Conservation (phyloP, 2,797 vertebrate genomes). For the Acipenser ruthenus region DNA sequence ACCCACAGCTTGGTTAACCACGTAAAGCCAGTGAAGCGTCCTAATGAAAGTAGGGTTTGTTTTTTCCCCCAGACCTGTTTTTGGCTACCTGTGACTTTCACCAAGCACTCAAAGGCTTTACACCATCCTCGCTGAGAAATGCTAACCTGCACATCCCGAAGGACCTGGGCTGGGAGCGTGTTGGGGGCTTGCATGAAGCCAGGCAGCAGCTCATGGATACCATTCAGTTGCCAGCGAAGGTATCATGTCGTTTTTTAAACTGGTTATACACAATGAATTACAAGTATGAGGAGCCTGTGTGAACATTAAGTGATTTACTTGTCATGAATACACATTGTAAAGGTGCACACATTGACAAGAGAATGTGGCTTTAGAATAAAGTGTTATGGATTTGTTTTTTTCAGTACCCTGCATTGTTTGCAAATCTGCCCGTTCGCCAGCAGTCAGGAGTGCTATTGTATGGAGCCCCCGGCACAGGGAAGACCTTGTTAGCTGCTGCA, state of each 20-base stretch:
- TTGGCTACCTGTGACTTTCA: constrained; percentile 70
- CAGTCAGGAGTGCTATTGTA: constrained; percentile 83
- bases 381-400: constrained; percentile 26
- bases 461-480: constrained; percentile 93
- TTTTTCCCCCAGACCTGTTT: constrained; percentile 48
- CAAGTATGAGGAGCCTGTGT: background rate
- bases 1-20: background rate
- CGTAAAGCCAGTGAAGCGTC: background rate
- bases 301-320: background rate
- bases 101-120: constrained; percentile 75
- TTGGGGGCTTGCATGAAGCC: constrained; percentile 83
- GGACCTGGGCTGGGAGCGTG: constrained; percentile 66
- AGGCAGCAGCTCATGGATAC: constrained; percentile 83
- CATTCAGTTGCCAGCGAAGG: constrained; percentile 89
- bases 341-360: too few relatives aligned
- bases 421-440: constrained; percentile 84
- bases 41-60: background rate
- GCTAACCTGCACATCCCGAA: constrained; percentile 70
- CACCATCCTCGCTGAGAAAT: constrained; percentile 76
- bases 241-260: constrained; percentile 29
- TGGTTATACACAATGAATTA: background rate
- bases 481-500: constrained; percentile 82
- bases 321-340: too few relatives aligned
- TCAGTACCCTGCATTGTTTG: constrained; percentile 87
- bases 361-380: too few relatives aligned